These are phyloP conservation scores for Calameuta pallipes DNA, from an alignment of 2,888 invertebrate genomes.

Conservation along the genomic window DNA sequence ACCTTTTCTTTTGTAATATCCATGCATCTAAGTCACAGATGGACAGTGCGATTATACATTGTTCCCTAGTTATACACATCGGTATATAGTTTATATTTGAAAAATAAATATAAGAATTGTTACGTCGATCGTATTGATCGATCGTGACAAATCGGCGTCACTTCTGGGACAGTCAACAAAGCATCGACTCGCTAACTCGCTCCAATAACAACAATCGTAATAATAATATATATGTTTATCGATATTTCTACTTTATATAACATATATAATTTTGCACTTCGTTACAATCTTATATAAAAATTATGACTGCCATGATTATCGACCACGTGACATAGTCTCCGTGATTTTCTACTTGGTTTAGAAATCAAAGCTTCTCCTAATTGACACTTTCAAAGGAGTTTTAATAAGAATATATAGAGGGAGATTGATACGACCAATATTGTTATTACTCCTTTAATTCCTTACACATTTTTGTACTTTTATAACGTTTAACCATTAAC, in stretches of 20 bases:
- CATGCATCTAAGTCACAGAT: conserved; percentile 3
- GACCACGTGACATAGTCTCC: background rate
- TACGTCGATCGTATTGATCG: conserved; percentile 25
- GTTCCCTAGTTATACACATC: conserved; percentile 32
- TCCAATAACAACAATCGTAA: background rate
- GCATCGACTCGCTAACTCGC: background rate
- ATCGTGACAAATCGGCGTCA: conserved; percentile 13
- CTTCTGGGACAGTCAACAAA: conserved; percentile 16
- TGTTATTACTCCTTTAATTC: conserved; percentile 7
- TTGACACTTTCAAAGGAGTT: background rate
- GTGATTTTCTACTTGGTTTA: background rate
- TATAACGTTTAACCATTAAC: background rate
- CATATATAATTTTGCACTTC: background rate
- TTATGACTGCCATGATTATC: background rate
- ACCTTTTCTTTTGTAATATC: background rate
- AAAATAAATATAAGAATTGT: conserved; percentile 32
- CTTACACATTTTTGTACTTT: conserved; percentile 38
- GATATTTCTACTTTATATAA: background rate
- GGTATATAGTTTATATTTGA: conserved; percentile 36
- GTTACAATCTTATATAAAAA: background rate
- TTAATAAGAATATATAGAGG: background rate
- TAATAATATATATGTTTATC: background rate
- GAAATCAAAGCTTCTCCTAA: background rate
- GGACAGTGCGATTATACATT: conserved; percentile 6
- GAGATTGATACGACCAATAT: background rate